A percentile compares a stretch with the other conserved stretches of the same genome.
Conservation (phyloP, 2,797 vertebrate species). For the Helostoma temminkii region DNA sequence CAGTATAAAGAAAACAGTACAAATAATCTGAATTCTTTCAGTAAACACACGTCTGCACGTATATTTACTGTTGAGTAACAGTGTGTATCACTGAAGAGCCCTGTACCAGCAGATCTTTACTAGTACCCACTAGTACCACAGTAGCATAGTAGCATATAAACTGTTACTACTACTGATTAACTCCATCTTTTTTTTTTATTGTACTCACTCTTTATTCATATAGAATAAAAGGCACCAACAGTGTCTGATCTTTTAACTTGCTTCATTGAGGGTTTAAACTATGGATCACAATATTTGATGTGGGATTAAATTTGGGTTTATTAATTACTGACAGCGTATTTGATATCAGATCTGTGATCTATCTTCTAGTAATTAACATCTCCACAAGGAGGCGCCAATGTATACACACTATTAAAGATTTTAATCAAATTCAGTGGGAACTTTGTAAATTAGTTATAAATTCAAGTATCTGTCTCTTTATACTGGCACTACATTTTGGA, state of each 20-base stretch:
- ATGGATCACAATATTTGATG: not conserved
- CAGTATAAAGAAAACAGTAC: not conserved
- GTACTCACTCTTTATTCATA: not conserved
- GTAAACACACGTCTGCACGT: not conserved
- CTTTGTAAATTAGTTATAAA: too few relatives aligned
- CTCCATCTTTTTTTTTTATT: not conserved
- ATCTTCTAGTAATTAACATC: not conserved
- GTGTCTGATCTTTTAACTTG: too few relatives aligned
- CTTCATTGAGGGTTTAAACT: not conserved
- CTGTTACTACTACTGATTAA: not conserved
- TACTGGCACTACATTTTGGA: too few relatives aligned
- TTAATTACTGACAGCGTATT: too few relatives aligned
- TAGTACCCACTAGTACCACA: too few relatives aligned
- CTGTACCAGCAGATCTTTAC: not conserved
- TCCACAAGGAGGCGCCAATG: conserved; percentile 21
- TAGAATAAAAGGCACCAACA: too few relatives aligned
- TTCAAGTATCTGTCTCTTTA: too few relatives aligned
- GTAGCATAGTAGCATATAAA: conserved; percentile 1
- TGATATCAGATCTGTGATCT: not conserved
- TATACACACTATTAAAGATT: not conserved
- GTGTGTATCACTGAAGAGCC: not conserved
- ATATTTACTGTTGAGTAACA: not conserved
- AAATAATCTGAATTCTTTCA: not conserved
- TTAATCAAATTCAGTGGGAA: too few relatives aligned
- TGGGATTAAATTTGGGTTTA: not conserved